Evolutionary conservation across 35 echinoderm and acorn worm species (phyloP).

Genomic region (Anneissia japonica): DNA sequence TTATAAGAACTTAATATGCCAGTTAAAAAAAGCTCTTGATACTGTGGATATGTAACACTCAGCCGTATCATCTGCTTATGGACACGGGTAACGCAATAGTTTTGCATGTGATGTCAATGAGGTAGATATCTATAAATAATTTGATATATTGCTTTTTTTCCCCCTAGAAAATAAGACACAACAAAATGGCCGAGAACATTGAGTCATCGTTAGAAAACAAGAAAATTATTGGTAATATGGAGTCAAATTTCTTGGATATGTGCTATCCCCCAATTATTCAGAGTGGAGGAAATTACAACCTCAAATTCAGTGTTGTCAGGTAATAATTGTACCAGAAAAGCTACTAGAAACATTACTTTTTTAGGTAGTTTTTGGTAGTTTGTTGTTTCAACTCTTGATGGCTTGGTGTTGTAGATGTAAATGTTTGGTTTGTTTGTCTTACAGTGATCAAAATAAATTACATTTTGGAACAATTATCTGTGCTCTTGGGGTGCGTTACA

Average conservation of each 20-base stretch:
- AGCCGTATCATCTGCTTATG: too few species aligned
- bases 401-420: too few species aligned
- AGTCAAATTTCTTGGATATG: conserved; percentile 64
- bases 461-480: conserved; percentile 96
- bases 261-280: conserved; percentile 97
- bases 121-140: too few species aligned
- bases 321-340: too few species aligned
- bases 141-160: background rate
- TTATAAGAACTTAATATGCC: too few species aligned
- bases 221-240: conserved; percentile 73
- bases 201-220: conserved; percentile 87
- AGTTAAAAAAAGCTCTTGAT: too few species aligned
- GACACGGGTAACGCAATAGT: too few species aligned
- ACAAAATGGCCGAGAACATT: conserved; percentile 77
- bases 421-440: background rate
- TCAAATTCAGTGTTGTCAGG: conserved; percentile 99
- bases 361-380: too few species aligned
- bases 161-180: conserved; percentile 81
- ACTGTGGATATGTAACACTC: too few species aligned
- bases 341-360: too few species aligned
- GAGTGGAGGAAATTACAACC: conserved; percentile 97
- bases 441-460: conserved; percentile 92
- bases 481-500: conserved; percentile 86
- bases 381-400: too few species aligned
- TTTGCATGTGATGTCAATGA: too few species aligned